A percentile compares a stretch with the other conserved stretches of the same genome.
Evolutionary conservation across 2,797 vertebrate species (phyloP).

Genomic region (Pangasius sanitwongsei): DNA sequence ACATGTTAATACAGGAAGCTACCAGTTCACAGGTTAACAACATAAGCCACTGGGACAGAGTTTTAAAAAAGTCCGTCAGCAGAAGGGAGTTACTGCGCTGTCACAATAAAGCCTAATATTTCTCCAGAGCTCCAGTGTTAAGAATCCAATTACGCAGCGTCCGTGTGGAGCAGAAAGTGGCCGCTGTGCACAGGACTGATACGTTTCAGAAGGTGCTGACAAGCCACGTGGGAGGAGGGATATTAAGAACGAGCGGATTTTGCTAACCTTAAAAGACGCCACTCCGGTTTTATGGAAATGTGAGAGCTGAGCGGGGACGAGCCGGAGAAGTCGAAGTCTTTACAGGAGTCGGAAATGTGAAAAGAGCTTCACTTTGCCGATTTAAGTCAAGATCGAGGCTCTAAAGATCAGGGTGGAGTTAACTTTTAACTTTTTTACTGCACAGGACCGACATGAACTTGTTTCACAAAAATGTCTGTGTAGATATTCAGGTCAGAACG

Average conservation of each 20-base stretch:
- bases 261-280: constrained; percentile 51
- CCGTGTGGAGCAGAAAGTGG: constrained; percentile 45
- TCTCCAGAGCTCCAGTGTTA: constrained; percentile 59
- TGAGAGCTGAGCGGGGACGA: constrained; percentile 1
- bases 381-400: not conserved
- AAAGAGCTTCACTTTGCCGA: constrained; percentile 26
- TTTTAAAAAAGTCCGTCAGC: constrained; percentile 52
- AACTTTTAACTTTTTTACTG: not conserved
- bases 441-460: not conserved
- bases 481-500: not conserved
- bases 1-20: not conserved
- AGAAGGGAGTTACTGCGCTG: constrained; percentile 48
- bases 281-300: constrained; percentile 54
- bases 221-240: constrained; percentile 50
- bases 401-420: constrained; percentile 5
- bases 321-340: not conserved
- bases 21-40: constrained; percentile 45
- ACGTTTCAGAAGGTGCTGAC: constrained; percentile 63
- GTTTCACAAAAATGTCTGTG: not conserved
- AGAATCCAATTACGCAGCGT: constrained; percentile 62
- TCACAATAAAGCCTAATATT: constrained; percentile 62
- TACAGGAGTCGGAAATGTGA: constrained; percentile 38
- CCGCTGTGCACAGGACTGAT: constrained; percentile 59
- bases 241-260: constrained; percentile 48
- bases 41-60: constrained; percentile 40